Evolutionary conservation across 2,113 vertebrate genomes (phyloP).

Genomic region (Scophthalmus maximus): DNA sequence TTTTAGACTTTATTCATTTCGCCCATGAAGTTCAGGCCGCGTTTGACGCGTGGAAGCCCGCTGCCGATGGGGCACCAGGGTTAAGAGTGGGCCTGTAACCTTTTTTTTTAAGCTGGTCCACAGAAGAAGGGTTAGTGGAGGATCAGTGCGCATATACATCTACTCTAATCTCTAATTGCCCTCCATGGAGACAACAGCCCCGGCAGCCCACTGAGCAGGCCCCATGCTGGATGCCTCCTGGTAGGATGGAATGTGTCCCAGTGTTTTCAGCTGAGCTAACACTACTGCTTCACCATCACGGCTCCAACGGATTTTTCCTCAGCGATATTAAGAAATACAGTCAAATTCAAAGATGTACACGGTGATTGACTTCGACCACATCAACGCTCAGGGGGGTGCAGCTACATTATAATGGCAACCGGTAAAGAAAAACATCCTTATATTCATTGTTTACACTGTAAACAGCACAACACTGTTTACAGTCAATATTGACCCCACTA

Average conservation of each 20-base stretch:
- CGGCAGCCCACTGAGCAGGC: conserved; percentile 3
- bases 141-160: not conserved
- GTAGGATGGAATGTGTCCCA: conserved; percentile 50
- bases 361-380: not conserved
- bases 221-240: conserved; percentile 39
- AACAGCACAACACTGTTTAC: not conserved
- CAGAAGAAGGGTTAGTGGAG: not conserved
- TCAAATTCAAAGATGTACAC: not conserved
- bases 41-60: not conserved
- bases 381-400: not conserved
- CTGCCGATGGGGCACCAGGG: not conserved
- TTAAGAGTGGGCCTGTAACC: not conserved
- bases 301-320: no score
- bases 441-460: not conserved
- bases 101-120: not conserved
- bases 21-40: not conserved
- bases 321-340: not conserved
- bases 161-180: no score
- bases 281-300: not conserved
- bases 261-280: conserved; percentile 28
- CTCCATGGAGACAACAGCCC: conserved; percentile 29
- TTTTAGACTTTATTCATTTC: not conserved
- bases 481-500: not conserved
- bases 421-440: not conserved
- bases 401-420: not conserved